Conservation (phyloP, 2,113 vertebrate species). For the Pelodiscus sinensis region DNA sequence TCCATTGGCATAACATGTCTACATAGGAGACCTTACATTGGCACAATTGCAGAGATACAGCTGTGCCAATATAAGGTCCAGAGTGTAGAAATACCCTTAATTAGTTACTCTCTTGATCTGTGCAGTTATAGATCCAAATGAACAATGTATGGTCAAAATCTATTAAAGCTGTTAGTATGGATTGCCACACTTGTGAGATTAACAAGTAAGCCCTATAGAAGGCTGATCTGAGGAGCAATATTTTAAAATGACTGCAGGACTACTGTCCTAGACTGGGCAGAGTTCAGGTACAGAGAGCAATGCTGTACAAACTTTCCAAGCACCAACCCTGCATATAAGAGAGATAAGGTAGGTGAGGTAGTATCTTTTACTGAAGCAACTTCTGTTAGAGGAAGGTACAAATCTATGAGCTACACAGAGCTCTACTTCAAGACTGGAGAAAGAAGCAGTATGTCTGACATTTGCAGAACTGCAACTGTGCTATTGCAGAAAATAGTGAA, state of each 20-base stretch:
- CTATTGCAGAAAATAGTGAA: neutral
- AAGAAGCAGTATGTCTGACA: neutral
- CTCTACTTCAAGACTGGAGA: neutral
- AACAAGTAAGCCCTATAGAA: neutral
- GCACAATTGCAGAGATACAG: no score
- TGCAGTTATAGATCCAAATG: neutral
- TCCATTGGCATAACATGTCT: no score
- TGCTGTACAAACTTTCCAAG: neutral
- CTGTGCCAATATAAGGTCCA: no score
- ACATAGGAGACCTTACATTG: no score
- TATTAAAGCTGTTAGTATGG: neutral
- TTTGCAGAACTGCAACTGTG: neutral
- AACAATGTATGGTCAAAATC: neutral
- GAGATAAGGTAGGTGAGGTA: neutral
- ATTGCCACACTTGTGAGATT: neutral
- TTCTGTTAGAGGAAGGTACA: neutral
- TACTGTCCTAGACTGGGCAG: neutral
- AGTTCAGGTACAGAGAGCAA: neutral
- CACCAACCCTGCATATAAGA: neutral
- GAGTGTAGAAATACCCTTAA: no score
- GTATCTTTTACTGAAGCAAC: neutral
- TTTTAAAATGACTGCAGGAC: neutral
- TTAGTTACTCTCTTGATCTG: neutral
- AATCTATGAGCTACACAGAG: neutral
- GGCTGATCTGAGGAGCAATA: neutral